Conservation (phyloP, 2,113 vertebrate genomes). For the Cebus imitator region DNA sequence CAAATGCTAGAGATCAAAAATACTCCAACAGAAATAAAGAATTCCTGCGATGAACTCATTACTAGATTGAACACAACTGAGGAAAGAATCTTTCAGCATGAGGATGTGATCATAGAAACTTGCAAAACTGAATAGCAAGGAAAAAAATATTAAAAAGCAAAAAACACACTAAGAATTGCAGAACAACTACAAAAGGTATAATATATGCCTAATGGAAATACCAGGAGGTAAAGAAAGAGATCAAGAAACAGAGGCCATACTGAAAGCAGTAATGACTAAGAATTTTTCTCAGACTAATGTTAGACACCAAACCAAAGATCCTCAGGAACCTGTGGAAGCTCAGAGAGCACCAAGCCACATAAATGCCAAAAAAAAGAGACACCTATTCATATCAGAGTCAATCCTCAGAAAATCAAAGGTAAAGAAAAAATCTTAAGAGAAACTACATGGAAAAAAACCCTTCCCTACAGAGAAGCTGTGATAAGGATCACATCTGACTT, state of each 20-base stretch:
- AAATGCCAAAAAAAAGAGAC: not conserved
- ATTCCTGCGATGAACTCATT: not conserved
- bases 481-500: not conserved
- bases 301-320: not conserved
- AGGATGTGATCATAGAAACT: not conserved
- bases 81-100: not conserved
- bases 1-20: not conserved
- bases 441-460: not conserved
- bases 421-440: not conserved
- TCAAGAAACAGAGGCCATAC: not conserved
- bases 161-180: not conserved
- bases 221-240: not conserved
- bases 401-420: not conserved
- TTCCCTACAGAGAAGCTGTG: not conserved
- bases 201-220: not conserved
- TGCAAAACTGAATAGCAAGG: not conserved
- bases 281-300: too few species aligned
- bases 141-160: not conserved
- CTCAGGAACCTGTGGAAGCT: not conserved
- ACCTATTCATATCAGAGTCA: not conserved
- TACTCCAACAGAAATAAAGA: not conserved
- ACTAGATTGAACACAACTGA: not conserved
- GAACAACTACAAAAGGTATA: not conserved
- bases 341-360: not conserved
- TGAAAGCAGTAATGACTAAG: not conserved